Percentiles rank a stretch among this genome's conserved stretches.
phyloP scores from a whole-genome alignment of 2,797 vertebrate genomes.

The Arnoldichthys spilopterus region DNA sequence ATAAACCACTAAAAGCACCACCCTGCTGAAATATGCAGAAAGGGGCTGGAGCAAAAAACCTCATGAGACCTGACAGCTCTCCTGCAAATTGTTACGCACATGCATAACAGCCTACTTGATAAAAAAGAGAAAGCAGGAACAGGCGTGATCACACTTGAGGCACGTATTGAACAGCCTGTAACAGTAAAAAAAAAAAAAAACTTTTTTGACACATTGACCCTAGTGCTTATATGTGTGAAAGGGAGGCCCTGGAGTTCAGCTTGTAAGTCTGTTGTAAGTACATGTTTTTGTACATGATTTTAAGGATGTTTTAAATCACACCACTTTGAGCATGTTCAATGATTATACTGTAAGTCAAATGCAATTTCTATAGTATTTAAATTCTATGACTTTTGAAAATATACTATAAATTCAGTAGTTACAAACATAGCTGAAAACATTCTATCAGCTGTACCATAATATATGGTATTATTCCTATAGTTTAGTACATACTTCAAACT shows the following conservation, averaged over 20 bases:
- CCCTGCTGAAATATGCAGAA: slow-evolving; percentile 34
- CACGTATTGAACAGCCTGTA: neutral
- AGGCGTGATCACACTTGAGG: neutral
- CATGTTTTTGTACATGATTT: too few relatives aligned
- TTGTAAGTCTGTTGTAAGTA: neutral
- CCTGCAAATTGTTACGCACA: neutral
- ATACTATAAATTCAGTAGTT: neutral
- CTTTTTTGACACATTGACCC: neutral
- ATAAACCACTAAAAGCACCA: slow-evolving; percentile 32
- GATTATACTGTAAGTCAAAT: too few relatives aligned
- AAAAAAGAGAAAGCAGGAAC: neutral
- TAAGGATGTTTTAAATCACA: neutral
- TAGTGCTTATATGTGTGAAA: neutral
- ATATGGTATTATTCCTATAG: neutral
- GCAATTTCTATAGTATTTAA: too few relatives aligned
- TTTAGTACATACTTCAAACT: neutral
- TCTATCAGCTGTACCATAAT: neutral
- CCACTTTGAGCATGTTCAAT: too few relatives aligned
- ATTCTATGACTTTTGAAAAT: neutral
- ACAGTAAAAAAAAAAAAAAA: too few relatives aligned
- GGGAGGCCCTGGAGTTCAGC: neutral
- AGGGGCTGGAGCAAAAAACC: neutral
- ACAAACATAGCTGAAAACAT: neutral
- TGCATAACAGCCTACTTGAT: neutral
- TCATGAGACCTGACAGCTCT: slow-evolving; percentile 18